Evolutionary conservation across 2,113 vertebrate species (phyloP).

Genomic region (Varanus salvator): DNA sequence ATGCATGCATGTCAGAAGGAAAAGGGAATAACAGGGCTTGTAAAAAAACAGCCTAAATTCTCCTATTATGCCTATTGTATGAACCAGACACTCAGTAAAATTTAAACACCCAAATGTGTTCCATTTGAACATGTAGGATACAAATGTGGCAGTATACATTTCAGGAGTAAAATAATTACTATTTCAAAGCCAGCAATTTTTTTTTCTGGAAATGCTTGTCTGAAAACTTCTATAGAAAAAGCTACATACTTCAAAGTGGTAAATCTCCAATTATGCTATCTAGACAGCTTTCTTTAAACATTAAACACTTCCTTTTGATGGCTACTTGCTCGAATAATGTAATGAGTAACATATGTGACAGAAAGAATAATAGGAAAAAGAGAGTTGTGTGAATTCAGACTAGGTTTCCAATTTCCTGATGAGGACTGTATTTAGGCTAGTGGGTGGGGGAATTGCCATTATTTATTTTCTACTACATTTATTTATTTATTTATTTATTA

Average conservation of each 20-base stretch:
- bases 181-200: background rate
- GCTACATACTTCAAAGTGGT: too few species aligned
- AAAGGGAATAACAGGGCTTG: background rate
- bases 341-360: background rate
- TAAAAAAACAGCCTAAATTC: background rate
- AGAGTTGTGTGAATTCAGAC: background rate
- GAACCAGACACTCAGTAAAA: background rate
- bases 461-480: background rate
- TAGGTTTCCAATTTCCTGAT: background rate
- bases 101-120: background rate
- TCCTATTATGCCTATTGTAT: background rate
- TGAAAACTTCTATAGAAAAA: background rate
- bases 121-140: background rate
- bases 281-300: background rate
- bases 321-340: background rate
- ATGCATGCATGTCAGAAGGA: too few species aligned
- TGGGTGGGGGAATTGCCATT: background rate
- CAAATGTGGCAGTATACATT: conserved; percentile 1
- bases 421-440: background rate
- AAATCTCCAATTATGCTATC: background rate
- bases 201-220: background rate
- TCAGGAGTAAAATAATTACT: background rate
- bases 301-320: background rate
- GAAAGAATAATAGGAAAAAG: background rate
- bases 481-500: too few species aligned